phyloP scores from a whole-genome alignment of 2,797 vertebrate species.

The Holocentrus rufus region DNA sequence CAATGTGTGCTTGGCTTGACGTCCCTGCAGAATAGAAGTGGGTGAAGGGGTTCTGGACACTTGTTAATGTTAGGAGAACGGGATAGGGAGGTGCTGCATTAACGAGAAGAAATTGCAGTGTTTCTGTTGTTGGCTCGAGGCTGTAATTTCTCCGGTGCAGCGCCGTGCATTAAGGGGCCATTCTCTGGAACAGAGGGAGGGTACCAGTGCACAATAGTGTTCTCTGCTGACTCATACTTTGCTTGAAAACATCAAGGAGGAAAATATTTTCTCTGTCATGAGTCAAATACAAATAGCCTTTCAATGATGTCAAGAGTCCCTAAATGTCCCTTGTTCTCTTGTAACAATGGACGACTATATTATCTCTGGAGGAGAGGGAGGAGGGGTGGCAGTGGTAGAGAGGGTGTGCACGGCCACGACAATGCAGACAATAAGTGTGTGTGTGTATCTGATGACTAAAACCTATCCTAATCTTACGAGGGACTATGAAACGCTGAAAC shows the following conservation, averaged over 20 bases:
- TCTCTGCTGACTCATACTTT: conserved; percentile 63
- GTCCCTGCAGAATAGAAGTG: conserved; percentile 6
- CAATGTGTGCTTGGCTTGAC: conserved; percentile 15
- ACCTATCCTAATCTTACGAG: not conserved
- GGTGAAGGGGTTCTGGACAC: conserved; percentile 1
- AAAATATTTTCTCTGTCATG: conserved; percentile 60
- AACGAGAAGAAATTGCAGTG: conserved; percentile 29
- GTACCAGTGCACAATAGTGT: not conserved
- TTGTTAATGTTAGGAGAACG: conserved; percentile 18
- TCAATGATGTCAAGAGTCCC: conserved; percentile 65
- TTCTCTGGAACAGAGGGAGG: conserved; percentile 33
- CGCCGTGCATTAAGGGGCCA: conserved; percentile 17
- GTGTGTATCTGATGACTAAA: conserved; percentile 26
- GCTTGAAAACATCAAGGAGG: conserved; percentile 42
- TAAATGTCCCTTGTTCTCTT: conserved; percentile 65
- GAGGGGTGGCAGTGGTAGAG: conserved; percentile 21
- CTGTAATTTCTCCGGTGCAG: conserved; percentile 24
- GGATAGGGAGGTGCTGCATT: conserved; percentile 25
- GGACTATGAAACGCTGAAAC: conserved; percentile 7
- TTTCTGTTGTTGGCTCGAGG: conserved; percentile 27
- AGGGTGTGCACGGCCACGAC: conserved; percentile 27
- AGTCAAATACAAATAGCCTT: conserved; percentile 58
- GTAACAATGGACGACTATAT: conserved; percentile 62
- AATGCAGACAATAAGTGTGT: conserved; percentile 58
- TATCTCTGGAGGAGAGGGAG: not conserved